Base-by-base conservation (phyloP, 2,797 vertebrate genomes). In the Acanthiza pusilla region DNA sequence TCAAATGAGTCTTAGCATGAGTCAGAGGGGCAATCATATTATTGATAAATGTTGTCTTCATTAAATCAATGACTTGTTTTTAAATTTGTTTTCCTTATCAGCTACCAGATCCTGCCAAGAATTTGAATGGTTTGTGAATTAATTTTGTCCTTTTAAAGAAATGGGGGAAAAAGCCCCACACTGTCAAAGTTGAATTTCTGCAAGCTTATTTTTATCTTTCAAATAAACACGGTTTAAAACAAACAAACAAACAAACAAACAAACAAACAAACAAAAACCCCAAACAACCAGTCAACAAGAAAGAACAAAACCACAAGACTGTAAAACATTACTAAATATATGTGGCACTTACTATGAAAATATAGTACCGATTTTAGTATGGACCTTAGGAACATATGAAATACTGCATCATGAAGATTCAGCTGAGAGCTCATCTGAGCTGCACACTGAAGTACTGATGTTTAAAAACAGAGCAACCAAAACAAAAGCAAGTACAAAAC, bases 131-230 rank as follows among this genome's bases (percentile, higher is more conserved):
- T 53, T 36, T 48, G 10, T 47, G 25, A 88, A 32, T 21, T 1
- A 43, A 90, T 84, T 67, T 81, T 76, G 48, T 45, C 50, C 17
- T 85, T 86, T 68, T 19, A 51, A 60, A 88, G 38, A 65, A 72
- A 50, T 6, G 7, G 7, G 4, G 2, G 2, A 7, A 13, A 21
- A 22, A 38, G 3, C 8, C 42, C 4, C 21, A 62, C 8, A 32
- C 8, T 40, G 26, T 45, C 17, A 22, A 50, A 73, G 27, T 3
- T 83, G 10, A 71, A 60, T 55, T 81, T 12, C 62, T 75, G 18
- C 20, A 85, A 72, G 19, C 53, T 65, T 58, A 29, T 55, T 87
- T 76, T 85, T 30, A 11, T 34, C 16, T 79, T 76, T 81, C 42
- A 82, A 10, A 51, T 30, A 8, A 71, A 20, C 4, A 76, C 15